Base-by-base conservation (phyloP, 2,888 invertebrate species). In the Pherbina coryleti region DNA sequence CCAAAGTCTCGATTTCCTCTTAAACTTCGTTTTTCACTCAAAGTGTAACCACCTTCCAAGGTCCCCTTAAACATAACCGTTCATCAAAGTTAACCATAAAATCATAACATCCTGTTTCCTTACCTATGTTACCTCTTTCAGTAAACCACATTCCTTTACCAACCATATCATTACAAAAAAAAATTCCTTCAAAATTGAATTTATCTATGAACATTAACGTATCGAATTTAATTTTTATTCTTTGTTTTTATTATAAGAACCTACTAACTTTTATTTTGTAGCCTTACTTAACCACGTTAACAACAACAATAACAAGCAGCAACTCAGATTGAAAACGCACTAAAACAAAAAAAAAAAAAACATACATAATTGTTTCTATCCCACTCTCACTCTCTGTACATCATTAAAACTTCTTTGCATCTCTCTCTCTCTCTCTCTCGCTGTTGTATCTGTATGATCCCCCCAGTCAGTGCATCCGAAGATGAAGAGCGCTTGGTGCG, bases 401-500 rank as follows among this genome's bases (percentile, higher is more conserved):
- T 60, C 77, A 75, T 74, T 69, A 77, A 66, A 66, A 72, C 74
- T 77, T 64, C 73, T 77, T 75, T 79, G 74, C 76, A 71, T 77
- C 67, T 78, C 77, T 78, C 71, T 79, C 67, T 79, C 71, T 66
- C 66, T 73, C 71, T 79, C 73, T 79, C 69, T 71, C 44, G 53
- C 55, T 34, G 25, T 60, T 44, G 53, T 79, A 25, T 76, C 53
- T 76, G 70, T 69, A 31, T 66, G 49, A n/a, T 22, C 51, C 78
- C 81, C 84, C 83, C 90, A 94, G 94, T 93, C 90, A 92, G 92
- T 92, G 89, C 96, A 91, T 98, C 98, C 84, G 98, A 98, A 91
- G 97, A 98, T 93, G 98, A 98, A 91, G 98, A 98, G 91, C 93
- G 97, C 85, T 92, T 98, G 89, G 98, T 98, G 84, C 94, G 98